Conservation (phyloP, 2,113 vertebrate genomes). For the Ictidomys tridecemlineatus region DNA sequence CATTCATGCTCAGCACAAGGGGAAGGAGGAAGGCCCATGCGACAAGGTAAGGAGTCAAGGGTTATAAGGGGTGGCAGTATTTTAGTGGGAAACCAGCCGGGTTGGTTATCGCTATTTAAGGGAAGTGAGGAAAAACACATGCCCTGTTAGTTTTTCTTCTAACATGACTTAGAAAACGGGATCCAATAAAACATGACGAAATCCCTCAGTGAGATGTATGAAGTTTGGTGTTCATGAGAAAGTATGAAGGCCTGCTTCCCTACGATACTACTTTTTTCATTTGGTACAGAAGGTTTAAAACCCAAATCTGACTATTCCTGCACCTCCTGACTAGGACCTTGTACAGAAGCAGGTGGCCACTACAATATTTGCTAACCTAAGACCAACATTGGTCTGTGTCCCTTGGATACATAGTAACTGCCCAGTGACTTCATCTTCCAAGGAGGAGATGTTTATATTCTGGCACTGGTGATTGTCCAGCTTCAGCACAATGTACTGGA, state of each 20-base stretch:
- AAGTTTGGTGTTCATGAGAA: background rate
- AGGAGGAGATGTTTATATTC: background rate
- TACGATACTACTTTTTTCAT: background rate
- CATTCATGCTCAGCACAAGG: conserved; percentile 74
- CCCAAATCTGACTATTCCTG: background rate
- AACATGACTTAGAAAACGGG: conserved; percentile 55
- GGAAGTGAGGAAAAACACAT: background rate
- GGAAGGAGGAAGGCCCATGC: conserved; percentile 80
- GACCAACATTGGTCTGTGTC: background rate
- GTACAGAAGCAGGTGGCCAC: background rate
- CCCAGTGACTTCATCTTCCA: background rate
- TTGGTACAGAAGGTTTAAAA: background rate
- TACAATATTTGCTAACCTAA: background rate
- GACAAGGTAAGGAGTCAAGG: background rate
- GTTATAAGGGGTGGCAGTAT: background rate
- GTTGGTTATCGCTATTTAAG: conserved; percentile 54
- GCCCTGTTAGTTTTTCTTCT: conserved; percentile 48
- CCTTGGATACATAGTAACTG: background rate
- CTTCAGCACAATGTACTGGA: background rate
- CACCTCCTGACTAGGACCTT: background rate
- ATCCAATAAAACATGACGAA: background rate
- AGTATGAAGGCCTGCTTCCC: background rate
- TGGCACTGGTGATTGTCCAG: background rate
- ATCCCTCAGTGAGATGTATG: background rate
- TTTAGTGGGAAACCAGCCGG: background rate